A percentile compares a stretch with the other conserved stretches of the same genome.
Conservation (phyloP, 2,888 invertebrate genomes). For the Philhelius pedissequus region DNA sequence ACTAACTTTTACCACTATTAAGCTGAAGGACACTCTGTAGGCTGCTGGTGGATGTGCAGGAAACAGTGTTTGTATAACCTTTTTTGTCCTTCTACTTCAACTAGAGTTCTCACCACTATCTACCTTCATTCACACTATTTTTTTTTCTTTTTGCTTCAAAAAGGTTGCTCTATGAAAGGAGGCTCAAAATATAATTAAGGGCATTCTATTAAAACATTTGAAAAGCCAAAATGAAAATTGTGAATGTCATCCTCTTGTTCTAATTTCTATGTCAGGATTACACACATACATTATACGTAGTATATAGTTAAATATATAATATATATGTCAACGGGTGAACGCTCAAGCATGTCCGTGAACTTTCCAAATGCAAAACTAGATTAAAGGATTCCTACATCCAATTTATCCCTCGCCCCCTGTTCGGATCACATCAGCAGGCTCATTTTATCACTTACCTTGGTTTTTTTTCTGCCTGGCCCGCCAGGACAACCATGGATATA, state of each 20-base stretch:
- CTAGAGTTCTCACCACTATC: not conserved
- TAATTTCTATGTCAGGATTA: slow-evolving; percentile 30
- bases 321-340: slow-evolving; percentile 49
- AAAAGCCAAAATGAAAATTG: slow-evolving; percentile 21
- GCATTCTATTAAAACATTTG: slow-evolving; percentile 41
- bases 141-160: not conserved
- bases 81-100: not conserved
- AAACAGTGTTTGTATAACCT: not conserved
- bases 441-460: slow-evolving; percentile 47
- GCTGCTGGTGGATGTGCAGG: not conserved
- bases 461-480: slow-evolving; percentile 22
- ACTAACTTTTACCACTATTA: too few species aligned
- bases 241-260: slow-evolving; percentile 53
- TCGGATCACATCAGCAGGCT: slow-evolving; percentile 36
- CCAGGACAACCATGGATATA: slow-evolving; percentile 13
- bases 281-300: not conserved
- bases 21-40: not conserved
- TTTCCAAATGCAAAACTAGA: slow-evolving; percentile 57
- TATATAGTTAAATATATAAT: not conserved
- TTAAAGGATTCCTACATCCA: slow-evolving; percentile 62
- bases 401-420: slow-evolving; percentile 59
- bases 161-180: not conserved
- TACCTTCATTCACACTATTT: not conserved
- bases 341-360: slow-evolving; percentile 62
- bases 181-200: slow-evolving; percentile 51